phyloP scores from a whole-genome alignment of 2,888 invertebrate species.

The Parnassius orleans region DNA sequence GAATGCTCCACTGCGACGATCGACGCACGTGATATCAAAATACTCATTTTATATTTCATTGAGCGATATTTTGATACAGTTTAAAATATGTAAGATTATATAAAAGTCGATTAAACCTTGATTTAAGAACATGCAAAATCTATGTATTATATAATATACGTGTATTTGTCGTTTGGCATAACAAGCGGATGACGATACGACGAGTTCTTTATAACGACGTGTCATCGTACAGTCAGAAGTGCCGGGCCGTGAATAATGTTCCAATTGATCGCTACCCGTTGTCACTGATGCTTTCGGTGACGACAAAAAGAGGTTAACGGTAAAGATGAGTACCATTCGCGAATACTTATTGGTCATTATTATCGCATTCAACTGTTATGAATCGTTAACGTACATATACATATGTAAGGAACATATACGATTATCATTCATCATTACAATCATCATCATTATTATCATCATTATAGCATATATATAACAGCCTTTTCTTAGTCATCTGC shows the following conservation, averaged over 20 bases:
- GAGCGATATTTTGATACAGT: neutral
- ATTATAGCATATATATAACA: too few species aligned
- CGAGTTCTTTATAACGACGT: constrained; percentile 42
- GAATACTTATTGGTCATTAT: constrained; percentile 17
- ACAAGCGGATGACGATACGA: constrained; percentile 38
- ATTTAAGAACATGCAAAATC: neutral
- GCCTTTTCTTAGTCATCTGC: too few species aligned
- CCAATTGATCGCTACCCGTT: constrained; percentile 42
- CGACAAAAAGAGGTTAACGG: constrained; percentile 61
- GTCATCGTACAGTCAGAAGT: constrained; percentile 41
- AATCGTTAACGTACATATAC: neutral
- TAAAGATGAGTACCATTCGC: constrained; percentile 40
- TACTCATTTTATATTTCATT: constrained; percentile 20
- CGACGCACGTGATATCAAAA: constrained; percentile 38
- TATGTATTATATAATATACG: neutral
- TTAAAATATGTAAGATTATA: neutral
- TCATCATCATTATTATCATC: neutral
- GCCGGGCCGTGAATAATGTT: constrained; percentile 55
- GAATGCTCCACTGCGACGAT: constrained; percentile 37
- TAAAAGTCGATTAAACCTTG: constrained; percentile 34
- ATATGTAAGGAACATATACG: too few species aligned
- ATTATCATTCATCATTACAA: too few species aligned
- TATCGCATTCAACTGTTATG: neutral
- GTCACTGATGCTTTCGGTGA: constrained; percentile 32
- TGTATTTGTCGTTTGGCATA: constrained; percentile 34